A percentile compares a stretch with the other conserved stretches of the same genome.
Conservation (phyloP, 2,888 invertebrate genomes). For the Pseudococcus jackbeardsleyi region DNA sequence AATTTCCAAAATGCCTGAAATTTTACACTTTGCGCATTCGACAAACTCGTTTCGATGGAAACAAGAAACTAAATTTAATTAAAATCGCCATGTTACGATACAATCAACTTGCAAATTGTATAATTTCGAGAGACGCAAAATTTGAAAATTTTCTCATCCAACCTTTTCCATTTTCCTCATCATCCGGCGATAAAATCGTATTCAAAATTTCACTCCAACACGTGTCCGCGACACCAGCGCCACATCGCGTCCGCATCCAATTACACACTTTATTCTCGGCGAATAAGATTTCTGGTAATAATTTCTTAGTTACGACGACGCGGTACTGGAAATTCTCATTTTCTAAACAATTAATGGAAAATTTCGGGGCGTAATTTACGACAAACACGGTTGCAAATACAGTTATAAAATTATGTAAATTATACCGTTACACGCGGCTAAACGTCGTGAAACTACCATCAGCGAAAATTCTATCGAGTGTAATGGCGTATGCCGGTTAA, state of each 20-base stretch:
- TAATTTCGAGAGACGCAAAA: neutral
- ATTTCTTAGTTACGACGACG: neutral
- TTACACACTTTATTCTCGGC: neutral
- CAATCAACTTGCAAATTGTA: neutral
- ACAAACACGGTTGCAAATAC: conserved; percentile 36
- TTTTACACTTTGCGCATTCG: neutral
- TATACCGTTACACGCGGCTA: conserved; percentile 7
- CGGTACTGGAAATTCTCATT: neutral
- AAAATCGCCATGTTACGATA: neutral
- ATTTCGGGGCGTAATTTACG: conserved; percentile 35
- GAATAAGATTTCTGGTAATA: neutral
- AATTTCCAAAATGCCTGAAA: neutral
- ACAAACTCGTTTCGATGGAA: neutral
- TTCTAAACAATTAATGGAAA: conserved; percentile 37
- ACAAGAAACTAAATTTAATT: neutral
- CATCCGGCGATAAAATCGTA: neutral
- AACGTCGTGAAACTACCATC: conserved; percentile 1
- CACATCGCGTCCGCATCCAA: neutral
- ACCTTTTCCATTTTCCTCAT: neutral
- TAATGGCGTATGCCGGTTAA: conserved; percentile 49
- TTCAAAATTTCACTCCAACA: neutral
- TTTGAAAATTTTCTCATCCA: neutral
- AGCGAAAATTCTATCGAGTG: conserved; percentile 47
- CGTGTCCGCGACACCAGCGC: neutral
- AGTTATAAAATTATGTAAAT: conserved; percentile 55